These are phyloP conservation scores for Ruditapes philippinarum DNA, from an alignment of 1,140 invertebrate species.

Conservation along the genomic window DNA sequence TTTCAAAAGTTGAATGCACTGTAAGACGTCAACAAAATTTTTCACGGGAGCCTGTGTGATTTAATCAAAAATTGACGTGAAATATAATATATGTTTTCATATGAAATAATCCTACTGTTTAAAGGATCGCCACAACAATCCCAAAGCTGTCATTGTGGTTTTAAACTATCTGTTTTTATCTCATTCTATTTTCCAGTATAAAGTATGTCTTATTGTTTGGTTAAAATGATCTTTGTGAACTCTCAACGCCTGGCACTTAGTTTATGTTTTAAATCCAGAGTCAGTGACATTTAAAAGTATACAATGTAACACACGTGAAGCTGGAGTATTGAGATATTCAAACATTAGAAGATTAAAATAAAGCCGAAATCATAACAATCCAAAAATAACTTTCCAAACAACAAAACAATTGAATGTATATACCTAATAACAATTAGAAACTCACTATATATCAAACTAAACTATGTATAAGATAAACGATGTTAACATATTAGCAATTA, in stretches of 20 bases:
- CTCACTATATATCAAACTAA: too few relatives aligned
- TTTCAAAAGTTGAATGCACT: too few relatives aligned
- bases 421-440: too few relatives aligned
- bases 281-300: too few relatives aligned
- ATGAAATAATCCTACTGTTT: background rate
- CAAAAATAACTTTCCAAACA: too few relatives aligned
- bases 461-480: background rate
- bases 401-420: too few relatives aligned
- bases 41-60: background rate
- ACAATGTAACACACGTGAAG: too few relatives aligned
- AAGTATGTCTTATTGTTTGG: slow-evolving; percentile 14
- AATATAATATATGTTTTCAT: background rate
- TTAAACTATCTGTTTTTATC: background rate
- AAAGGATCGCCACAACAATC: slow-evolving; percentile 21
- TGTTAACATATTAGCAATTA: slow-evolving; percentile 14
- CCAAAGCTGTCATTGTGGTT: background rate
- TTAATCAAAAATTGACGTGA: background rate
- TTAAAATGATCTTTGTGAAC: slow-evolving; percentile 10
- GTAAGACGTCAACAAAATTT: too few relatives aligned
- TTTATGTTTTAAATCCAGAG: too few relatives aligned
- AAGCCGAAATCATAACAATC: too few relatives aligned
- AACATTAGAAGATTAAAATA: too few relatives aligned
- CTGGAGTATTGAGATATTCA: too few relatives aligned
- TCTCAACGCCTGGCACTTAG: background rate
- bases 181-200: background rate